Conservation (phyloP, 2,888 invertebrate genomes). For the Lamellibrachia columna region DNA sequence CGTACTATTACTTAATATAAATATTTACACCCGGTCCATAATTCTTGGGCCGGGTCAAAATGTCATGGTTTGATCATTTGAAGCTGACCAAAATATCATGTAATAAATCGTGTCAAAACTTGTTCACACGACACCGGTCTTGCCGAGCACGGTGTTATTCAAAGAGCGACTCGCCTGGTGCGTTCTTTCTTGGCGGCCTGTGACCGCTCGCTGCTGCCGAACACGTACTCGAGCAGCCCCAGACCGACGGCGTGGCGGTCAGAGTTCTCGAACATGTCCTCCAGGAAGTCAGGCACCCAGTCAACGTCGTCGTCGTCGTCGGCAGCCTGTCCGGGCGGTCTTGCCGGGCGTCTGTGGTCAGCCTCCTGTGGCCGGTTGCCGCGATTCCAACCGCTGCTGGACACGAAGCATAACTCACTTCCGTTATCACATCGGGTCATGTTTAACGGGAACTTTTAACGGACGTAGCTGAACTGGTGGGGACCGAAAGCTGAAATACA, state of each 20-base stretch:
- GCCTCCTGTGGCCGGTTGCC: background rate
- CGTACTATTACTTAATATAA: no score
- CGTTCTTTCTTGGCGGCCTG: background rate
- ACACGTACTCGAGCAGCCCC: constrained; percentile 25
- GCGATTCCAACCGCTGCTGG: background rate
- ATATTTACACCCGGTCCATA: no score
- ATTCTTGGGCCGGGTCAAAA: no score
- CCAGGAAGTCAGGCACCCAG: constrained; percentile 27
- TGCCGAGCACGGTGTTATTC: constrained; percentile 39
- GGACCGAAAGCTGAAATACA: background rate
- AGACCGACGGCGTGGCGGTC: constrained; percentile 35
- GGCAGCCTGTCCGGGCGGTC: constrained; percentile 6
- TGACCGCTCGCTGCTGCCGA: constrained; percentile 24
- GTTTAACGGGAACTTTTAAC: background rate
- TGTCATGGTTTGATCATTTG: no score
- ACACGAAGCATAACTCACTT: background rate
- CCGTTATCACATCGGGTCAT: background rate
- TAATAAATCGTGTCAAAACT: no score
- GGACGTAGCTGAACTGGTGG: background rate
- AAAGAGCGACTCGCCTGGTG: constrained; percentile 21
- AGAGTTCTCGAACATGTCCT: constrained; percentile 38
- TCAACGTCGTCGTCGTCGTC: constrained; percentile 25
- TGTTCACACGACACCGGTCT: no score
- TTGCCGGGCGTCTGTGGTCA: background rate
- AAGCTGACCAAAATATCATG: no score